phyloP scores from a whole-genome alignment of 2,797 vertebrate species.

The Yasuhikotakia modesta region DNA sequence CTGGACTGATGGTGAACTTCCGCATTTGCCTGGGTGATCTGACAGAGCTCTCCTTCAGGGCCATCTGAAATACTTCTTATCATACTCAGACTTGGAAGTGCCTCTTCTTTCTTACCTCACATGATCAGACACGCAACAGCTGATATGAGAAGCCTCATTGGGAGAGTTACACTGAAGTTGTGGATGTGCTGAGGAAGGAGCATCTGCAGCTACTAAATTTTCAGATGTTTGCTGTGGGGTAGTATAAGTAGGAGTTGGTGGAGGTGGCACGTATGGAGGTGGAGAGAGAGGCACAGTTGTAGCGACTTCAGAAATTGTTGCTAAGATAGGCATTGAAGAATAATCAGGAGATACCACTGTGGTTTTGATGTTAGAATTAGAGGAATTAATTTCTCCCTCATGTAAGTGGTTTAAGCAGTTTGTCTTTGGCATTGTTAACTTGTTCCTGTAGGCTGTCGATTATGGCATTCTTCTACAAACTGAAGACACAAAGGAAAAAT shows the following conservation, averaged over 20 bases:
- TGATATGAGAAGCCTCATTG: slow-evolving; percentile 21
- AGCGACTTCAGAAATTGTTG: slow-evolving; percentile 57
- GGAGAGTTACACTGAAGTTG: slow-evolving; percentile 27
- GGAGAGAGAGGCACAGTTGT: slow-evolving; percentile 34
- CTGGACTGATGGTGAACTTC: slow-evolving; percentile 50
- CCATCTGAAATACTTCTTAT: slow-evolving; percentile 31
- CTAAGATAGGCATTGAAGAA: slow-evolving; percentile 57
- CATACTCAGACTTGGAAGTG: no score
- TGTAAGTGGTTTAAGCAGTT: slow-evolving; percentile 78
- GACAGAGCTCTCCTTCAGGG: slow-evolving; percentile 46
- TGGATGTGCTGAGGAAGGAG: slow-evolving; percentile 22
- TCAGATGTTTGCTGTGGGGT: slow-evolving; percentile 27
- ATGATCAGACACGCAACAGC: no score
- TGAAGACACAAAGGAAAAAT: slow-evolving; percentile 34
- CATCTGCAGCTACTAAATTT: neutral
- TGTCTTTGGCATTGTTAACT: slow-evolving; percentile 93
- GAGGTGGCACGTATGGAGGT: slow-evolving; percentile 44
- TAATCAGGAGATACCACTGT: slow-evolving; percentile 69
- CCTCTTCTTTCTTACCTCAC: no score
- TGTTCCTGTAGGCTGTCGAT: slow-evolving; percentile 97
- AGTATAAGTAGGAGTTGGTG: slow-evolving; percentile 36
- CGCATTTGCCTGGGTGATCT: slow-evolving; percentile 58
- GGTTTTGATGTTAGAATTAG: slow-evolving; percentile 68
- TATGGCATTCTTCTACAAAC: slow-evolving; percentile 88
- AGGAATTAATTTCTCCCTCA: slow-evolving; percentile 67